Percentiles rank a stretch among this genome's conserved stretches.
Evolutionary conservation across 2,113 vertebrate species (phyloP).

Genomic region (Myiagra hebetior): DNA sequence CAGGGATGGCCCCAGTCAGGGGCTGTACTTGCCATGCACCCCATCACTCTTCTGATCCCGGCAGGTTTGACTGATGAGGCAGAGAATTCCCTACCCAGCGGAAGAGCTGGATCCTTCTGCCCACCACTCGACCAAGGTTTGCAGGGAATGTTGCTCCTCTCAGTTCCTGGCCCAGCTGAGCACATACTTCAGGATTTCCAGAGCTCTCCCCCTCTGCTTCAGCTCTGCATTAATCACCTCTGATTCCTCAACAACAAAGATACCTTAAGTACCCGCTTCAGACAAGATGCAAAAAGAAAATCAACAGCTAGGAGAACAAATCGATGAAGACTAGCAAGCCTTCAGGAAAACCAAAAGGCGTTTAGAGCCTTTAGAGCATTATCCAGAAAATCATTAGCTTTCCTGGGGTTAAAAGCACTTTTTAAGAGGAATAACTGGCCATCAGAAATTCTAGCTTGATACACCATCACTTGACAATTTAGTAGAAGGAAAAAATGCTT

Average conservation of each 20-base stretch:
- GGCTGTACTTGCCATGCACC: background rate
- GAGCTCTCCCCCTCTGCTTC: background rate
- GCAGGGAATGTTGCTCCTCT: too few relatives aligned
- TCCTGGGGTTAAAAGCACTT: constrained; percentile 3
- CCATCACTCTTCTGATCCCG: background rate
- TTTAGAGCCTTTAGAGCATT: background rate
- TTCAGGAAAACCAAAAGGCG: constrained; percentile 5
- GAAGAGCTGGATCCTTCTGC: background rate
- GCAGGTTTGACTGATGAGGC: background rate
- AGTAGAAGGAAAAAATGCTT: background rate
- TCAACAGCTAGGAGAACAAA: constrained; percentile 1
- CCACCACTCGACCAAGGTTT: fast-evolving
- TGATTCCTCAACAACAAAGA: background rate
- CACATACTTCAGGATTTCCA: background rate
- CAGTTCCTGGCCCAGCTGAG: fast-evolving
- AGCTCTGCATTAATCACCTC: background rate
- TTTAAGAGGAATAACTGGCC: background rate
- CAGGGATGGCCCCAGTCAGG: background rate
- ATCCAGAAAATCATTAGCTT: constrained; percentile 14
- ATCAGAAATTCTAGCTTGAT: background rate
- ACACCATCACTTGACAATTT: background rate
- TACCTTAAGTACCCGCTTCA: background rate
- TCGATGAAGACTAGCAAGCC: constrained; percentile 12
- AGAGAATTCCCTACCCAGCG: background rate
- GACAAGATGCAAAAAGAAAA: background rate